Evolutionary conservation across 2,888 invertebrate species (phyloP).

Genomic region (Adelognathus sp.): DNA sequence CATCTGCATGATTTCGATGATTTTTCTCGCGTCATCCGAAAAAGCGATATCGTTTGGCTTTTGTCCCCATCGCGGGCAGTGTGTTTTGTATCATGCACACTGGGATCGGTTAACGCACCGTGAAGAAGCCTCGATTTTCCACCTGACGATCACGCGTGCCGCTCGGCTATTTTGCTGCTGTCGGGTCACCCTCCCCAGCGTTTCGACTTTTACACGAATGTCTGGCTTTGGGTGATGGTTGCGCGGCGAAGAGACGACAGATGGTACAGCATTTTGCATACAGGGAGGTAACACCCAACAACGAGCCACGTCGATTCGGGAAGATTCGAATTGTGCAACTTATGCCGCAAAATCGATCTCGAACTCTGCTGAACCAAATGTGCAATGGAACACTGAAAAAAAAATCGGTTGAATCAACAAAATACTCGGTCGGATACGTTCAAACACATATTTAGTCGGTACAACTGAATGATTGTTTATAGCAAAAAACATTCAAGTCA

Average conservation of each 20-base stretch:
- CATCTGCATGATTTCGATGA: constrained; percentile 61
- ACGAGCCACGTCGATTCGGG: constrained; percentile 3
- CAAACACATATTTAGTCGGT: too few relatives aligned
- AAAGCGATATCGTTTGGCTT: constrained; percentile 40
- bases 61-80: constrained; percentile 26
- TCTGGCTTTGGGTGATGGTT: constrained; percentile 15
- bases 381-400: too few relatives aligned
- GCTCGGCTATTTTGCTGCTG: constrained; percentile 53
- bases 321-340: neutral
- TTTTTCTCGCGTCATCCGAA: constrained; percentile 35
- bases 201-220: too few relatives aligned
- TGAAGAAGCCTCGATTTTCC: constrained; percentile 73
- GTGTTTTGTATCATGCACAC: neutral
- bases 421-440: too few relatives aligned
- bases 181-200: constrained; percentile 51
- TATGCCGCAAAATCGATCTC: neutral
- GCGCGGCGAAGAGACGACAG: constrained; percentile 51
- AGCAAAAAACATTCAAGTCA: too few relatives aligned
- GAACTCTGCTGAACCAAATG: too few relatives aligned
- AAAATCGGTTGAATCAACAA: too few relatives aligned
- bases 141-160: constrained; percentile 67
- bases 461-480: too few relatives aligned
- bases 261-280: constrained; percentile 72
- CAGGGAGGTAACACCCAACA: constrained; percentile 57
- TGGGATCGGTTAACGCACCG: constrained; percentile 60